A percentile compares a stretch with the other conserved stretches of the same genome.
These are phyloP conservation scores for Cetonia aurata DNA, from an alignment of 2,888 invertebrate genomes.

Conservation along the genomic window DNA sequence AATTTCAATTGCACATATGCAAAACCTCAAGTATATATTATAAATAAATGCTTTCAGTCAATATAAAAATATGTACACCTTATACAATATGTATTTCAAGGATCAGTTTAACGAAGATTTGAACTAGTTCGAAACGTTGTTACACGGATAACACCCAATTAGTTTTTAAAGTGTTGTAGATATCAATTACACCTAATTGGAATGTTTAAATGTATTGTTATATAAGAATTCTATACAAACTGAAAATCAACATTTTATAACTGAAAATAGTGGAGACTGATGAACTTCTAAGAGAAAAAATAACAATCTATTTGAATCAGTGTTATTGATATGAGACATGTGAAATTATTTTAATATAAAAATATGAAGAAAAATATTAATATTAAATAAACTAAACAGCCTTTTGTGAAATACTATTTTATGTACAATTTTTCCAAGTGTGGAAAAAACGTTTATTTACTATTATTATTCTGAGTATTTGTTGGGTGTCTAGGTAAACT, in stretches of 20 bases:
- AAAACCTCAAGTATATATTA: conserved; percentile 19
- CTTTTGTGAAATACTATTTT: conserved; percentile 8
- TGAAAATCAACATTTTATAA: not conserved
- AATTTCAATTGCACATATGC: conserved; percentile 44
- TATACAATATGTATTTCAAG: not conserved
- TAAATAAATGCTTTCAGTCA: conserved; percentile 31
- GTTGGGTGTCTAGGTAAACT: conserved; percentile 56
- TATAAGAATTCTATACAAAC: too few relatives aligned
- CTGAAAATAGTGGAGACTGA: not conserved
- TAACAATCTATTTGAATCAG: too few relatives aligned
- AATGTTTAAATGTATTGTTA: too few relatives aligned
- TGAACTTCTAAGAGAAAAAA: too few relatives aligned
- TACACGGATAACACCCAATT: not conserved
- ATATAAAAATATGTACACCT: conserved; percentile 31
- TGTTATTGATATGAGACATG: too few relatives aligned
- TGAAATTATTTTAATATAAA: conserved; percentile 1
- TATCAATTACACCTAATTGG: too few relatives aligned
- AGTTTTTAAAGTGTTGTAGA: too few relatives aligned
- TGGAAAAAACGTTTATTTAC: not conserved
- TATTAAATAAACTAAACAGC: conserved; percentile 18
- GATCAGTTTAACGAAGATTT: conserved; percentile 1
- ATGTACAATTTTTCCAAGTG: not conserved
- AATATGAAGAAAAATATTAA: not conserved
- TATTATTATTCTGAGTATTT: conserved; percentile 31
- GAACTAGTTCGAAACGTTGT: not conserved